Percentiles rank a stretch among this genome's conserved stretches.
phyloP scores from a whole-genome alignment of 1,140 invertebrate species.

The Drosophila takahashii region DNA sequence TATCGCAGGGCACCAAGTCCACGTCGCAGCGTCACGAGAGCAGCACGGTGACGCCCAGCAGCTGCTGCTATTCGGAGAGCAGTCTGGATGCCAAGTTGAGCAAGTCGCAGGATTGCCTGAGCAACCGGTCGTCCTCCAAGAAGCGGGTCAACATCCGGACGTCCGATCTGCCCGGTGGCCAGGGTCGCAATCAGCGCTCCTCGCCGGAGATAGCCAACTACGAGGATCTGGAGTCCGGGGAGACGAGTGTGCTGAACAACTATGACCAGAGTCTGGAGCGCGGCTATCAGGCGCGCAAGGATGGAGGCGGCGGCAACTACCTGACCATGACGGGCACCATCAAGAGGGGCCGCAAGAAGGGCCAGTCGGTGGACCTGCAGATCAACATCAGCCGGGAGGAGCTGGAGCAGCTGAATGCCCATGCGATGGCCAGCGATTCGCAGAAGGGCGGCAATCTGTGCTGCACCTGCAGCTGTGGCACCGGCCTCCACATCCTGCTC shows the following conservation, averaged over 20 bases:
- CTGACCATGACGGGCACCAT: constrained; percentile 90
- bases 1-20: constrained; percentile 76
- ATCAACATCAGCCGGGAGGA: constrained; percentile 90
- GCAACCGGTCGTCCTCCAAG: constrained; percentile 86
- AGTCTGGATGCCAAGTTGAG: constrained; percentile 80
- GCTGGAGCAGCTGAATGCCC: constrained; percentile 88
- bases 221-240: constrained; percentile 84
- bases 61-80: constrained; percentile 83
- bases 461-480: constrained; percentile 86
- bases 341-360: constrained; percentile 90
- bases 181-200: constrained; percentile 62
- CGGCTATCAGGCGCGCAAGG: constrained; percentile 84
- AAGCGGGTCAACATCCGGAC: constrained; percentile 88
- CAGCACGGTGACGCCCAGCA: constrained; percentile 81
- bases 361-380: constrained; percentile 90
- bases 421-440: constrained; percentile 87
- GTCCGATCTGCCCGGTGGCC: constrained; percentile 51
- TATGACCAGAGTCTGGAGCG: constrained; percentile 85
- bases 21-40: constrained; percentile 77
- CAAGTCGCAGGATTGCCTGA: constrained; percentile 84
- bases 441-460: constrained; percentile 86
- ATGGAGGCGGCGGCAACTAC: constrained; percentile 86
- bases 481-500: constrained; percentile 89
- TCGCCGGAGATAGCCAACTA: constrained; percentile 79
- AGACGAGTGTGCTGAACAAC: constrained; percentile 85